Evolutionary conservation across 2,888 invertebrate genomes (phyloP), one percentile per base, ranked within the genome.

Genomic region (Drosophila barbarae): DNA sequence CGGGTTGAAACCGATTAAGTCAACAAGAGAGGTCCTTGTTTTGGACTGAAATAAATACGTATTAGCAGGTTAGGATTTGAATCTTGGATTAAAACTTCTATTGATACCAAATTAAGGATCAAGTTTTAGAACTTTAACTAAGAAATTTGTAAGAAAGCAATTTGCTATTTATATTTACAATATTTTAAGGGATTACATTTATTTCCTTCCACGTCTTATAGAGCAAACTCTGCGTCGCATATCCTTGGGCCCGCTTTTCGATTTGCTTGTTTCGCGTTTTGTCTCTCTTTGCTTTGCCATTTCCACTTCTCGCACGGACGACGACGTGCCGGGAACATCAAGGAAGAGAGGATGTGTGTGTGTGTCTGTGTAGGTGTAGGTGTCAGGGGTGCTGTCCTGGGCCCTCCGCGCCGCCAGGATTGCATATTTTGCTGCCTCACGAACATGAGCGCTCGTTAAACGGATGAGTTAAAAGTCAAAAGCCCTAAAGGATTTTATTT

Each of bases 401-500:
- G 26, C 46, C 30, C 30, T 15, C 23, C 39, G 13, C 13, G 39
- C 38, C 10, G 32, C 12, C 26, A 18, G 26, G 36, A 51, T 50
- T 61, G 52, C 61, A 69, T 69, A 41, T 71, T 52, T 61, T 55
- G 64, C 71, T 67, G 38, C 51, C 77, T 77, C 72, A 81, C 82
- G 82, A 78, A 84, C 84, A 76, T 73, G 83, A 74, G 66, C 80
- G 77, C 80, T 81, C 82, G 85, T 85, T 78, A 76, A 86, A 81
- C 77, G 80, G 74, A 86, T 77, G 78, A 86, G 86, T 84, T 84
- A 86, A 87, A 86, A 87, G 85, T 86, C 86, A 87, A 87, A 87
- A 85, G 86, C 86, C 86, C 86, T 84, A 78, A 87, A 86, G 86
- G 86, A 86, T 86, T 86, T 87, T 83, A 83, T 87, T 87, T 75